Base-by-base conservation (phyloP, 1,140 invertebrate species). In the Zaprionus taronus region DNA sequence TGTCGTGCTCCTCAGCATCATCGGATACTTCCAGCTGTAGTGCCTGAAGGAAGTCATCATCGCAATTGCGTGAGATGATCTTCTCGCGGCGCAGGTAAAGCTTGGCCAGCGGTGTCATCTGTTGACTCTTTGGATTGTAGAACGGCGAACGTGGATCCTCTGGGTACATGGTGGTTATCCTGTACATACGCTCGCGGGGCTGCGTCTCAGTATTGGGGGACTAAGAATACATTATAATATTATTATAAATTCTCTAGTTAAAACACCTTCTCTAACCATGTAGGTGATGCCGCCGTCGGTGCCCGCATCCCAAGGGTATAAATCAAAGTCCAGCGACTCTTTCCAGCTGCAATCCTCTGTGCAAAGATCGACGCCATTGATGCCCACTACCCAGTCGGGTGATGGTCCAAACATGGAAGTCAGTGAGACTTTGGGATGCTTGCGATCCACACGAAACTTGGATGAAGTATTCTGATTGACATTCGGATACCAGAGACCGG, bases 331-430 rank as follows among this genome's bases (percentile, higher is more conserved):
- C 83, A 96, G 94, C 38, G 95, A 95, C 49, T 95, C 95, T 2
- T 96, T 94, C 98, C 98, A 99, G 1, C 96, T 95, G 91, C 98
- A 99, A 92, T 99, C 97, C 47, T 95, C 94, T 20, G 96, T 94
- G 87, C 98, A 99, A 1, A 99, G 94, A 92, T 99, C 97, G 26
- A 98, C 91, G 5, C 96, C 96, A 72, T 95, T 97, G 1, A 99
- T 95, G 17, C 98, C 98, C 28, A 99, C 96, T 47, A 99, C 97
- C 98, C 98, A 99, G 93, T 99, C 98, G 0, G 98, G 98, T 17
- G 97, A 97, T 0, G 98, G 98, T 1, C 97, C 97, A 81, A 99
- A 95, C 98, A 99, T 99, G 14, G 98, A 98, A 1, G 97, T 96
- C 1, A 99, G 93, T 0, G 99, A 99, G 2, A 99, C 94, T 57